Base-by-base conservation (phyloP, 2,797 vertebrate genomes). In the Nannoperca obscura region DNA sequence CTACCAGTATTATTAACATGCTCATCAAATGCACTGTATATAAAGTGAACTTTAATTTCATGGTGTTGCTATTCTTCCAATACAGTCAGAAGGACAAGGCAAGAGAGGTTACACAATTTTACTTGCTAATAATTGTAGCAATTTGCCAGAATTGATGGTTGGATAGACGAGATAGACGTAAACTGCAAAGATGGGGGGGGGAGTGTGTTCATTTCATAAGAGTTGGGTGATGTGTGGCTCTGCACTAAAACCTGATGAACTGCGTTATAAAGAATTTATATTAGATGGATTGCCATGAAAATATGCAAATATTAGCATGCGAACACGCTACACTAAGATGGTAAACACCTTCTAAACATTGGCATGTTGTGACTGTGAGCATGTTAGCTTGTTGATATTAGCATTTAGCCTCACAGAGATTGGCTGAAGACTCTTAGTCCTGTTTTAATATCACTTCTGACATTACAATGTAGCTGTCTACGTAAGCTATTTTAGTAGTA, bases 1-100 rank as follows among this genome's bases (percentile, higher is more conserved):
- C 61, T 50, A 5, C n/a, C 3, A 17, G 22, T 71, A 22, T 73
- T 71, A 50, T 77, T 60, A 36, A 63, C n/a, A 34, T 17, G 47
- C 52, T 54, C 22, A 17, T 80, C 13, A 47, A 42, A 63, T 2
- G 36, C 36, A 38, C 2, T 38, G 36, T 11, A 11, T 38, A 38
- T 38, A 38, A 69, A 49, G n/a, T 50, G 24, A 46, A 60, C 17
- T 52, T 73, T 72, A 59, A 71, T 64, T 62, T 20, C n/a, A 58
- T 57, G 53, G 11, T 38, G 50, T 60, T 68, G 12, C 19, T 27
- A 12, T 19, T 34, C 19, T 49, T 34, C 15, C 12, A 3, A 40
- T 8, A 13, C 13, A 62, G n/a, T 62, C 24, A 74, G 59, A 61
- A 38, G 36, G 10, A 38, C 11, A 38, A 36, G 36, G 7, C 36